Evolutionary conservation across 1,140 invertebrate species (phyloP).

Genomic region (Zeugodacus cucurbitae): DNA sequence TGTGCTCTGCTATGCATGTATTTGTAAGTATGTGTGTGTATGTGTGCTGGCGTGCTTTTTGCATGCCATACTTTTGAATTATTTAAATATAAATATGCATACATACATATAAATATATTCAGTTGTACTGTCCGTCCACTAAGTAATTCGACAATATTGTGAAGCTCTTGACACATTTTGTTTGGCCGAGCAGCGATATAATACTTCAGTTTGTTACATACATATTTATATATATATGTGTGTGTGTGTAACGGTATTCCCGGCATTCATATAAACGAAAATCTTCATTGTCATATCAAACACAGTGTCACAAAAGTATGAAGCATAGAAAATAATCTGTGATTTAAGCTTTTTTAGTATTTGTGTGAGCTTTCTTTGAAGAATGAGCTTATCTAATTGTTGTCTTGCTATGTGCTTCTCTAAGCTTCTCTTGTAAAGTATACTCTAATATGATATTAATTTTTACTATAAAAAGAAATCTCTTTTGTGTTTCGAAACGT

Average conservation of each 20-base stretch:
- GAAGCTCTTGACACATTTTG: conserved; percentile 30
- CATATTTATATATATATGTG: background rate
- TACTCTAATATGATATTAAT: too few relatives aligned
- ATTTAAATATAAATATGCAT: background rate
- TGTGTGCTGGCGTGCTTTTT: background rate
- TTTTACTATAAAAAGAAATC: too few relatives aligned
- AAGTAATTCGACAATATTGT: conserved; percentile 24
- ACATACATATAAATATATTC: background rate
- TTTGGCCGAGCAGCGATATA: background rate
- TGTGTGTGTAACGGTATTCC: background rate
- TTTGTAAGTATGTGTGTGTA: background rate
- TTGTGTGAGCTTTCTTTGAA: too few relatives aligned
- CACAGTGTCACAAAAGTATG: background rate
- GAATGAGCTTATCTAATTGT: too few relatives aligned
- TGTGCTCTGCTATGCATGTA: background rate
- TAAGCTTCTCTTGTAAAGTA: too few relatives aligned
- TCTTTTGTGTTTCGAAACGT: too few relatives aligned
- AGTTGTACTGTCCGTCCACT: background rate
- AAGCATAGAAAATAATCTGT: background rate
- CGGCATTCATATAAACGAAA: background rate
- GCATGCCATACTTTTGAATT: conserved; percentile 30
- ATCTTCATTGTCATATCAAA: background rate
- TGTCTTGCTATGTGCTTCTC: too few relatives aligned
- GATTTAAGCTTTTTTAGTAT: too few relatives aligned
- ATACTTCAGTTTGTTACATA: background rate